phyloP scores from a whole-genome alignment of 2,797 vertebrate genomes.

The Epinephelus malabaricus region DNA sequence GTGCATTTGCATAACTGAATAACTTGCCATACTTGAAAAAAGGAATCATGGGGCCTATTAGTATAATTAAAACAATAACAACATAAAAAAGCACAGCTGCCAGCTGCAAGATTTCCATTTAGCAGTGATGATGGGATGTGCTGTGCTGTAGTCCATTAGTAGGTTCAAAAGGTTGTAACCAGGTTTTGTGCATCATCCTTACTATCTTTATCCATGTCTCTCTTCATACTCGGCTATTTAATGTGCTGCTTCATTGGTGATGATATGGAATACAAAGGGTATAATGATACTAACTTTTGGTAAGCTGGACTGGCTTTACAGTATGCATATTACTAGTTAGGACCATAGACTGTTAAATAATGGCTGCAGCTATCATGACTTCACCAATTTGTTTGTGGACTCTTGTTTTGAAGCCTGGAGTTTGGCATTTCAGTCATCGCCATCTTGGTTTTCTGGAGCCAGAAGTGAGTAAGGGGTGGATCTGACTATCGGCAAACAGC shows the following conservation, averaged over 20 bases:
- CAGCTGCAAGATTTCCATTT: slow-evolving; percentile 26
- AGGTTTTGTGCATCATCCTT: slow-evolving; percentile 18
- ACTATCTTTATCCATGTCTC: slow-evolving; percentile 14
- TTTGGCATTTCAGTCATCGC: too few relatives aligned
- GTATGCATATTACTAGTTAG: neutral
- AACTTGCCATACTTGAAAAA: neutral
- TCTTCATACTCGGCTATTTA: slow-evolving; percentile 11
- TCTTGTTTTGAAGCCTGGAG: too few relatives aligned
- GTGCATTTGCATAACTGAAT: slow-evolving; percentile 23
- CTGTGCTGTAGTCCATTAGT: slow-evolving; percentile 19
- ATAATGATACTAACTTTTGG: neutral
- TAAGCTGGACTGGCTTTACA: neutral
- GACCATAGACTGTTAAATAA: neutral
- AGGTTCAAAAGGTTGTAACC: slow-evolving; percentile 31
- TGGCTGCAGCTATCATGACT: too few relatives aligned
- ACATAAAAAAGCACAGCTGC: slow-evolving; percentile 16
- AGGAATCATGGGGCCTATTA: slow-evolving; percentile 2
- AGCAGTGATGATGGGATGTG: slow-evolving; percentile 6
- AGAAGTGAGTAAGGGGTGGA: too few relatives aligned
- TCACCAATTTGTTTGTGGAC: too few relatives aligned
- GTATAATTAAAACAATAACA: slow-evolving; percentile 16
- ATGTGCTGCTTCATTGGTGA: slow-evolving; percentile 25
- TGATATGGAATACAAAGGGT: neutral
- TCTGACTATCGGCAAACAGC: too few relatives aligned
- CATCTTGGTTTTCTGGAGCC: too few relatives aligned